phyloP scores from a whole-genome alignment of 2,888 invertebrate species.

The Dromius quadrimaculatus region DNA sequence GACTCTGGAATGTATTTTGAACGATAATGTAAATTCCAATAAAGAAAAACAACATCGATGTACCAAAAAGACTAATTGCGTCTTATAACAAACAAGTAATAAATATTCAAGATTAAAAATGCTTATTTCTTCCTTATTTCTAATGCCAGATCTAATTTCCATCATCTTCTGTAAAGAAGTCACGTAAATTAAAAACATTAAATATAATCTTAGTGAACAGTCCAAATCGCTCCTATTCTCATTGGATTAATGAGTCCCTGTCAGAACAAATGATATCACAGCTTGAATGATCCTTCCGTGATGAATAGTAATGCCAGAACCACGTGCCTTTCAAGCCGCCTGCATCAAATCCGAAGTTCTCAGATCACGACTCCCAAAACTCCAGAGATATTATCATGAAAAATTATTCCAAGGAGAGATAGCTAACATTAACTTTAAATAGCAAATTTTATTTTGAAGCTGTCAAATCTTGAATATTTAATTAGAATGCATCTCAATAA shows the following conservation, averaged over 20 bases:
- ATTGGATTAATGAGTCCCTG: slow-evolving; percentile 9
- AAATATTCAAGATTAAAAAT: too few relatives aligned
- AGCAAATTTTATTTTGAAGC: too few relatives aligned
- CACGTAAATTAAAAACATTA: slow-evolving; percentile 11
- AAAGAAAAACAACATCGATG: too few relatives aligned
- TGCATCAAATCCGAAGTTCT: background rate
- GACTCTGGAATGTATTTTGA: too few relatives aligned
- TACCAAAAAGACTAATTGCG: too few relatives aligned
- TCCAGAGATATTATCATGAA: slow-evolving; percentile 2
- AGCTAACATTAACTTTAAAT: too few relatives aligned
- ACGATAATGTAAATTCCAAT: too few relatives aligned
- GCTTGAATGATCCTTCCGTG: slow-evolving; percentile 22
- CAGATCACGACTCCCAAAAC: background rate
- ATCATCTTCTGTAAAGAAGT: slow-evolving; percentile 10
- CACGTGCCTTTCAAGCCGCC: slow-evolving; percentile 5
- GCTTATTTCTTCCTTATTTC: too few relatives aligned
- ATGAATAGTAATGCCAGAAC: slow-evolving; percentile 21
- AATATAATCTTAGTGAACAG: background rate
- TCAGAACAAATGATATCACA: slow-evolving; percentile 32
- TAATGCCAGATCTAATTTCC: background rate
- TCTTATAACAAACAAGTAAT: too few relatives aligned
- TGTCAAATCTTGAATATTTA: too few relatives aligned
- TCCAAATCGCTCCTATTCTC: slow-evolving; percentile 11
- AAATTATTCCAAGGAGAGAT: too few relatives aligned
- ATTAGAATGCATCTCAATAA: too few relatives aligned